Percentiles rank a stretch among this genome's conserved stretches.
Conservation (phyloP, 1,140 invertebrate species). For the Penaeus vannamei region DNA sequence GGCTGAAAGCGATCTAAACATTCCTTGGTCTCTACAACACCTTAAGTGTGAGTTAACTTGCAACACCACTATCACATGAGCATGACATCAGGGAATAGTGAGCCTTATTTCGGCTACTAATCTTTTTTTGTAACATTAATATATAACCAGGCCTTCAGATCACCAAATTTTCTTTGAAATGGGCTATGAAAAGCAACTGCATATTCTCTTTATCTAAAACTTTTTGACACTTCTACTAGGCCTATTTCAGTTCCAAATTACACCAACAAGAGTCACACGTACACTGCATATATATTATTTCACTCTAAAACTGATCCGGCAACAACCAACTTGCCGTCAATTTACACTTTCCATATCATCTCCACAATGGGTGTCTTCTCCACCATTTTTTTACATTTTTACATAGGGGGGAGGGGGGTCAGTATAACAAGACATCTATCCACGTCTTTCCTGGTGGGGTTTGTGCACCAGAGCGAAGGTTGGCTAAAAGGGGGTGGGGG, state of each 20-base stretch:
- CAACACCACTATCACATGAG: slow-evolving; percentile 23
- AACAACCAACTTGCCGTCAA: too few relatives aligned
- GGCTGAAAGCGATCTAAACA: slow-evolving; percentile 42
- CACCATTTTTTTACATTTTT: too few relatives aligned
- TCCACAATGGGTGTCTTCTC: too few relatives aligned
- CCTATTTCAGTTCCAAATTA: slow-evolving; percentile 24
- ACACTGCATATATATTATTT: slow-evolving; percentile 10
- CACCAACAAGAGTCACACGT: slow-evolving; percentile 30
- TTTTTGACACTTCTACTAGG: slow-evolving; percentile 36
- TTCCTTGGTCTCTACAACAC: slow-evolving; percentile 30
- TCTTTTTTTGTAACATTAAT: slow-evolving; percentile 4
- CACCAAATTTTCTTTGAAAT: slow-evolving; percentile 32
- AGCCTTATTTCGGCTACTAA: neutral
- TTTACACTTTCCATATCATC: too few relatives aligned
- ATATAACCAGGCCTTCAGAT: slow-evolving; percentile 26
- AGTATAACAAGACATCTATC: slow-evolving; percentile 22
- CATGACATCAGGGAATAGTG: neutral
- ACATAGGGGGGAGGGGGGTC: too few relatives aligned
- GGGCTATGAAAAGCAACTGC: slow-evolving; percentile 8
- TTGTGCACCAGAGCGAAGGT: neutral
- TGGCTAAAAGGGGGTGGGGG: too few relatives aligned
- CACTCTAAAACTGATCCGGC: neutral
- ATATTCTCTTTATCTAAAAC: slow-evolving; percentile 24
- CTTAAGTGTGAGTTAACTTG: slow-evolving; percentile 26
- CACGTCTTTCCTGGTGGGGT: slow-evolving; percentile 28